Base-by-base conservation (phyloP, 1,140 invertebrate species). In the Formica exsecta region DNA sequence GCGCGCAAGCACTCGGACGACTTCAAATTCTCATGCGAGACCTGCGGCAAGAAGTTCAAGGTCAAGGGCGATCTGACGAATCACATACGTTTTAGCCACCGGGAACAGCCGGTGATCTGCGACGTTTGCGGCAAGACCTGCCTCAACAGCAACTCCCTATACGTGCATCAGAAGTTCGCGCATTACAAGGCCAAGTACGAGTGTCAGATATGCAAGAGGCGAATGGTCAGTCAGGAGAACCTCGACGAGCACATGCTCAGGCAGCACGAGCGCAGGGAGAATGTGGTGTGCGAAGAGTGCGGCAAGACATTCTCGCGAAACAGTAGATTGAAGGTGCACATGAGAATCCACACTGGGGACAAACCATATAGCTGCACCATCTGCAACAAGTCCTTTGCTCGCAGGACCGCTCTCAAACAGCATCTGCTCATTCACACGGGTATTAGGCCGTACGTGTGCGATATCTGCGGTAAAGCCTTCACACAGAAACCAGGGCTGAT, bases 351-450 rank as follows among this genome's bases (percentile, higher is more conserved):
- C 71, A 96, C 96, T 0, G 96, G 96, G 0, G 96, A 96, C 51
- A 96, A 96, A 84, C 95, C 96, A 0, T 96, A 96, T 88, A 93
- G 93, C 16, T 97, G 97, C 87, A 95, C 96, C 9, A 92, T 96
- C 41, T 97, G 97, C 89, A 93, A 93, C 6, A 97, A 97, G 86
- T 95, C 94, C 0, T 96, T 96, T 80, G 94, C 93, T 0, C 86
- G 94, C 59, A 92, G 93, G 75, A 95, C 93, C 6, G 92, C 95
- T 0, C 86, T 95, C 7, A 94, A 94, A 41, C 94, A 95, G 25
- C 98, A 98, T 92, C 96, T 98, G 92, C 96, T 97, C 0, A 97
- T 97, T 5, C 98, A 98, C 89, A 98, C 97, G 0, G 97, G 98
- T 0, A 97, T 98, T 90, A 95, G 98, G 54, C 98, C 98, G 0